These are phyloP conservation scores for Drosophila willistoni DNA, from an alignment of 1,140 invertebrate genomes.

Conservation along the genomic window DNA sequence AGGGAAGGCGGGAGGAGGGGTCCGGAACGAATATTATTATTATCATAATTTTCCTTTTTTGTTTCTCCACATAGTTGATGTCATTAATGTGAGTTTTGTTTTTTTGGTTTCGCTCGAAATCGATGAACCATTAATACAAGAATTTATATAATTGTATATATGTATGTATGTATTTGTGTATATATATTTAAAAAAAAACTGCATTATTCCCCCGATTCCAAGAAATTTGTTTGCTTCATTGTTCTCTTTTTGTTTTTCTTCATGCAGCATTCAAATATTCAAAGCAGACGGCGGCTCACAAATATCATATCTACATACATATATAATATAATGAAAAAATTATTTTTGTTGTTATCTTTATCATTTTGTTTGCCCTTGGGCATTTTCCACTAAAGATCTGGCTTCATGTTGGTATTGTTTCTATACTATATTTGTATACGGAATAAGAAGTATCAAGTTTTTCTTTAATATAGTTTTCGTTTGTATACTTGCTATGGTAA, in stretches of 20 bases:
- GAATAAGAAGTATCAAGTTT: constrained; percentile 7
- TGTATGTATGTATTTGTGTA: not conserved
- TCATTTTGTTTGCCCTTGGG: not conserved
- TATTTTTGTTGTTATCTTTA: not conserved
- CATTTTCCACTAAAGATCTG: not conserved
- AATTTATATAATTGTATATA: constrained; percentile 1
- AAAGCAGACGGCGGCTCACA: constrained; percentile 14
- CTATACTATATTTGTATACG: not conserved
- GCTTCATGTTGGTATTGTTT: not conserved
- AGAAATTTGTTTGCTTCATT: not conserved
- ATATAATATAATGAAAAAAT: constrained; percentile 5
- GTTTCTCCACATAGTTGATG: not conserved
- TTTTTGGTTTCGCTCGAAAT: not conserved
- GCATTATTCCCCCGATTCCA: constrained; percentile 1
- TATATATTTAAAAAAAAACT: constrained; percentile 2
- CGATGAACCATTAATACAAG: constrained; percentile 10
- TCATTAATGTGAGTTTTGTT: not conserved
- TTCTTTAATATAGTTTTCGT: not conserved
- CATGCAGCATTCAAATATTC: constrained; percentile 11
- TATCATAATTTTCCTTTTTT: constrained; percentile 29
- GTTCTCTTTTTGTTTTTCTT: not conserved
- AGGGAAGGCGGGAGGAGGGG: not conserved
- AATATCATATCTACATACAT: not conserved
- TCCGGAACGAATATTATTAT: constrained; percentile 24
- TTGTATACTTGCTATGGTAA: constrained; percentile 16